These are phyloP conservation scores for Kryphioiulus occultus DNA, from an alignment of 2,888 invertebrate species.

Conservation along the genomic window DNA sequence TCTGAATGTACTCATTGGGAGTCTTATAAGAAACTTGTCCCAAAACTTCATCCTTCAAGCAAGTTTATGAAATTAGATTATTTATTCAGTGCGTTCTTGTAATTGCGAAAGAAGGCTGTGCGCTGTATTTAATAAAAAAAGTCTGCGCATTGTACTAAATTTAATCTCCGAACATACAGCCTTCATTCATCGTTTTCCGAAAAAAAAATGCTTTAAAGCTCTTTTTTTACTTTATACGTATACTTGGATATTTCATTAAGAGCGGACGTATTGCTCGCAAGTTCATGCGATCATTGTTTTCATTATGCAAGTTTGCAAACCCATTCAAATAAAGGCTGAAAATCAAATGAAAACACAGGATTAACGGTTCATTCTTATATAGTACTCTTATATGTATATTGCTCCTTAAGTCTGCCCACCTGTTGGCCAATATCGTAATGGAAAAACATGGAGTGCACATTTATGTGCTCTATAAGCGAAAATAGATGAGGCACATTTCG, in stretches of 20 bases:
- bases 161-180: neutral
- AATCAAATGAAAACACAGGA: constrained; percentile 24
- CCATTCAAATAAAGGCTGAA: neutral
- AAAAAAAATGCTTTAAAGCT: neutral
- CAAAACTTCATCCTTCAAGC: neutral
- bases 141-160: neutral
- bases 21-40: neutral
- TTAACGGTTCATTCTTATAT: neutral
- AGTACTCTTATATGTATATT: neutral
- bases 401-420: neutral
- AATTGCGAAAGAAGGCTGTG: neutral
- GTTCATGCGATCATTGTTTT: neutral
- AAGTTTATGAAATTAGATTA: neutral
- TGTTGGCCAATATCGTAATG: neutral
- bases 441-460: neutral
- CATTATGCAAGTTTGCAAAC: neutral
- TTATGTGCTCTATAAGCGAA: constrained; percentile 24
- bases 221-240: neutral
- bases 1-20: neutral
- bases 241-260: neutral
- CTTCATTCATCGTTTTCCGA: neutral
- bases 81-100: neutral
- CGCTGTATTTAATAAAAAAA: neutral
- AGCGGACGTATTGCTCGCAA: neutral
- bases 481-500: neutral